These are phyloP conservation scores for Lymantria dispar DNA, from an alignment of 2,888 invertebrate genomes.

Conservation along the genomic window DNA sequence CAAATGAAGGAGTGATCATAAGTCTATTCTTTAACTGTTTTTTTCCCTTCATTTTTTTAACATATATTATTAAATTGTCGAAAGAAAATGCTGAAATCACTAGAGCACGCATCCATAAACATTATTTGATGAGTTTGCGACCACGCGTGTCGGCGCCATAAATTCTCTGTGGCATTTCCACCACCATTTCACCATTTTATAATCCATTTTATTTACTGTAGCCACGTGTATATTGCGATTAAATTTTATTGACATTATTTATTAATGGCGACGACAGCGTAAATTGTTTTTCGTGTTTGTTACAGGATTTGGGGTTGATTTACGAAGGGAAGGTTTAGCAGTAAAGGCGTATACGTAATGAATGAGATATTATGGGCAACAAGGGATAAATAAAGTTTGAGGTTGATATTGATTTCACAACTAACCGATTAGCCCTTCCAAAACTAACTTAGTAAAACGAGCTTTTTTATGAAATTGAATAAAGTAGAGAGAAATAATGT, in stretches of 20 bases:
- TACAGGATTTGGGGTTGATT: conserved; percentile 11
- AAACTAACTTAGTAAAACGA: too few species aligned
- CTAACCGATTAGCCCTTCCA: neutral
- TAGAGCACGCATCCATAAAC: neutral
- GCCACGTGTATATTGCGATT: conserved; percentile 10
- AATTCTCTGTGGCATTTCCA: conserved; percentile 1
- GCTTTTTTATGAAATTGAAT: too few species aligned
- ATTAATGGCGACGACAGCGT: conserved; percentile 13
- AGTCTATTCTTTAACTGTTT: too few species aligned
- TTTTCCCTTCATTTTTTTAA: too few species aligned
- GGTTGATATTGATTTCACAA: conserved; percentile 3
- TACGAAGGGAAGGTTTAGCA: conserved; percentile 8
- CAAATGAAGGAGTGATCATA: too few species aligned
- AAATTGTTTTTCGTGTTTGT: conserved; percentile 18
- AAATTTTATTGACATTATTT: conserved; percentile 17
- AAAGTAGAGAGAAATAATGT: too few species aligned
- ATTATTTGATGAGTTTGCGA: conserved; percentile 1
- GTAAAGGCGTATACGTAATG: conserved; percentile 7
- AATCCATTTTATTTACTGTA: conserved; percentile 9
- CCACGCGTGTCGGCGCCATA: conserved; percentile 1
- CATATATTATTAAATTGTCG: too few species aligned
- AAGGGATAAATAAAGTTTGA: conserved; percentile 3
- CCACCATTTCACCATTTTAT: neutral
- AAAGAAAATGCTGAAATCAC: neutral
- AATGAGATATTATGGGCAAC: conserved; percentile 4